Evolutionary conservation across 2,888 invertebrate species (phyloP), one percentile per base, ranked within the genome.

Genomic region (Andrena marginata): DNA sequence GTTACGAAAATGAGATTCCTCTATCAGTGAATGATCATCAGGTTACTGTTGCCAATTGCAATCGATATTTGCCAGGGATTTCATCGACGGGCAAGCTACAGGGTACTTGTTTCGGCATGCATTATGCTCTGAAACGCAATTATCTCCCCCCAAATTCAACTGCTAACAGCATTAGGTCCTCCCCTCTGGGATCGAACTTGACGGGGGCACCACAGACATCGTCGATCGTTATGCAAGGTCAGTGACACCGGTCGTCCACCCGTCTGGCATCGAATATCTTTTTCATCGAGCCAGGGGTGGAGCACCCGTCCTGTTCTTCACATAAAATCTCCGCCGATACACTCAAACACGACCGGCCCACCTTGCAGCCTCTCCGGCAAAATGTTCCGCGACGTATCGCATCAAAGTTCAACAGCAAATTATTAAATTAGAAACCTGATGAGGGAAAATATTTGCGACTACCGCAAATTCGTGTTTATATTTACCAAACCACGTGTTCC

Each of bases 221-320:
- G 75, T 67, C 89, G 85, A 90, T 89, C 91, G 88, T 90, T 91
- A 88, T 49, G 82, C 89, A 87, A 90, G 91, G 91, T 91, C 89
- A 91, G 90, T 89, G 91, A 89, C 91, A 91, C 85, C 89, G 90
- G 89, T 83, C 90, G 84, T 88, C 88, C 86, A 90, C 88, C 90
- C 88, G 88, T 86, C 77, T 84, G 76, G 69, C 78, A 56, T 80
- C 81, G 74, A 83, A 87, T 85, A 76, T 85, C 87, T 87, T 87
- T 81, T 75, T 62, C 73, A 79, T 77, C 72, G 75, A 64, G 33
- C 72, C 48, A 29, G 13, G 23, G 35, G 23, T 29, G 35, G 31
- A 76, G 20, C 31, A 49, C 31, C 51, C 42, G 8, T 23, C n/a
- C n/a, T 49, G 64, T n/a, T 1, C 33, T 13, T 49, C 35, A 0